Conservation (phyloP, 92 coral and sea anemone genomes). For the Epizoanthus rinbou region DNA sequence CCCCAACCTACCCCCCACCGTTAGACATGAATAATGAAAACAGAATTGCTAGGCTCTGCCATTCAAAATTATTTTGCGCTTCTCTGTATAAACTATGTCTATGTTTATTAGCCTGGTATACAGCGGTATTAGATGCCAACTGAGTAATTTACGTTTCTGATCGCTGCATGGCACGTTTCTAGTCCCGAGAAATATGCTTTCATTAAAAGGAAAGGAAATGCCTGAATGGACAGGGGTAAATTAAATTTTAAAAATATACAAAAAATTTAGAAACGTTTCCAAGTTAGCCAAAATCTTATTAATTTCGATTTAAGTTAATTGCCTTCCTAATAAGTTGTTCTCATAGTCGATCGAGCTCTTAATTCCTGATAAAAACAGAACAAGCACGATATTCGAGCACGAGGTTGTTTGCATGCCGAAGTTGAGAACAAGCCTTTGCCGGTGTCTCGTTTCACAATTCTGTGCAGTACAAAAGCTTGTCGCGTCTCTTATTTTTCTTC, state of each 20-base stretch:
- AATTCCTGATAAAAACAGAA: background rate
- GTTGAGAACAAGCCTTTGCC: slow-evolving; percentile 25
- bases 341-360: background rate
- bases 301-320: background rate
- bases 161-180: background rate
- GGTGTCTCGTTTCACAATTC: slow-evolving; percentile 37
- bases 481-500: background rate
- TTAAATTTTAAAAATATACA: slow-evolving; percentile 2
- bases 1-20: slow-evolving; percentile 16
- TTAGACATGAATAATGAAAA: background rate
- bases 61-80: background rate
- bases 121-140: background rate
- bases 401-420: slow-evolving; percentile 43
- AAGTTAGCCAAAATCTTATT: background rate
- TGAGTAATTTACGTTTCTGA: background rate
- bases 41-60: background rate
- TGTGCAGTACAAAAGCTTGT: background rate
- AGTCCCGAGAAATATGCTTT: background rate
- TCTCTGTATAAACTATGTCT: background rate
- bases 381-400: slow-evolving; percentile 5
- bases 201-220: slow-evolving; percentile 13
- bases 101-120: too few species aligned
- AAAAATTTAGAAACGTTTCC: slow-evolving; percentile 24
- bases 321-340: background rate
- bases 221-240: background rate